A percentile compares a stretch with the other conserved stretches of the same genome.
Evolutionary conservation across 2,797 vertebrate species (phyloP).

Genomic region (Hippopotamyrus pictus): DNA sequence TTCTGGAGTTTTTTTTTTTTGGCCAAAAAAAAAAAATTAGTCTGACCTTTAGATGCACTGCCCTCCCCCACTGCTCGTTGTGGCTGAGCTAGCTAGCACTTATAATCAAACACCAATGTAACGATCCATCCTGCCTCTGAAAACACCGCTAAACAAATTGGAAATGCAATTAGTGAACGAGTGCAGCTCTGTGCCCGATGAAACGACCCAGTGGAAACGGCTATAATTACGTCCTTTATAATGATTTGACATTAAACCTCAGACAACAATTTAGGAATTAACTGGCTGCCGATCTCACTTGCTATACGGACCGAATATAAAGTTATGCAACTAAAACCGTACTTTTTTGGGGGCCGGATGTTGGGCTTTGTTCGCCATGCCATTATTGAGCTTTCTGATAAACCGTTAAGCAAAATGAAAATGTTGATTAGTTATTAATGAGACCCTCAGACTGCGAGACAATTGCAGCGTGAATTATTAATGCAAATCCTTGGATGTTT

Average conservation of each 20-base stretch:
- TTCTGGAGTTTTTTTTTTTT: background rate
- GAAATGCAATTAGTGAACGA: conserved; percentile 2
- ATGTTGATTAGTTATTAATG: conserved; percentile 22
- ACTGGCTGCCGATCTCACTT: background rate
- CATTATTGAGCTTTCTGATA: background rate
- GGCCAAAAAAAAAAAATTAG: background rate
- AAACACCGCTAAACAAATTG: background rate
- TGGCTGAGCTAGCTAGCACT: background rate
- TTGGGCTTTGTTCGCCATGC: background rate
- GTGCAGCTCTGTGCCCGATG: background rate
- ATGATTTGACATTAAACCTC: conserved; percentile 3
- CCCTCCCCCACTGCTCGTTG: background rate
- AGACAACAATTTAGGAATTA: conserved; percentile 3
- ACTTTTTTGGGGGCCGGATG: background rate
- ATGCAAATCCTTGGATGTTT: conserved; percentile 19
- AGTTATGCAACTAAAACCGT: background rate
- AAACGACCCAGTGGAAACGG: background rate
- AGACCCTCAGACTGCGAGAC: conserved; percentile 4
- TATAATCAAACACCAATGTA: background rate
- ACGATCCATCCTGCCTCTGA: background rate
- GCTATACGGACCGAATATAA: background rate
- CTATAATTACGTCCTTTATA: conserved; percentile 4
- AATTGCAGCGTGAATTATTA: conserved; percentile 23
- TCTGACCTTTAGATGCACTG: background rate
- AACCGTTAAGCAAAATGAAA: conserved; percentile 4